These are phyloP conservation scores for Tetragonisca angustula DNA, from an alignment of 2,888 invertebrate species.

Conservation along the genomic window DNA sequence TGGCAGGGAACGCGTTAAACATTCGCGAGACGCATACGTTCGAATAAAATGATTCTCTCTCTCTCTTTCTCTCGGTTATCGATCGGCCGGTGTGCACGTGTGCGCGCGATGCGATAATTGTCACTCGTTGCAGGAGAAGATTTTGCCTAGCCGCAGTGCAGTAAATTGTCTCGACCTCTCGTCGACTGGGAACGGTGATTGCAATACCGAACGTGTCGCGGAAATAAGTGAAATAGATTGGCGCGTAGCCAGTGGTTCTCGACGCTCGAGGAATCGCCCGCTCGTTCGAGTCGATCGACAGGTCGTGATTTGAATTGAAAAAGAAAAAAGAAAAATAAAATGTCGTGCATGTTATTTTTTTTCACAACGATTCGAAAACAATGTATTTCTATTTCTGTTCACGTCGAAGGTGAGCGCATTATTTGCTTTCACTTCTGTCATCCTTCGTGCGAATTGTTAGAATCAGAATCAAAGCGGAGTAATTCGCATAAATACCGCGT, in stretches of 20 bases:
- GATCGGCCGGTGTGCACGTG: conserved; percentile 36
- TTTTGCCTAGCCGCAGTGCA: conserved; percentile 58
- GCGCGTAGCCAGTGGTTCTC: conserved; percentile 47
- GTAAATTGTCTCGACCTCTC: conserved; percentile 60
- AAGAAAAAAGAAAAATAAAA: too few relatives aligned
- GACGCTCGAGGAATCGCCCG: neutral
- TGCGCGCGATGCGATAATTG: conserved; percentile 51
- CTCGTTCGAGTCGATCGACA: too few relatives aligned
- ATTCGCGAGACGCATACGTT: conserved; percentile 17
- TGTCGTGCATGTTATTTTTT: too few relatives aligned
- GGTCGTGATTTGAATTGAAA: neutral
- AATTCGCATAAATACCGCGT: too few relatives aligned
- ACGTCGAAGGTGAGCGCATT: too few relatives aligned
- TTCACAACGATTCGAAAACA: too few relatives aligned
- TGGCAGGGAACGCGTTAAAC: neutral
- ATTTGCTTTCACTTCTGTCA: too few relatives aligned
- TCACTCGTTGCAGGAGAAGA: conserved; percentile 51
- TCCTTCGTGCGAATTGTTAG: too few relatives aligned
- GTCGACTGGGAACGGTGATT: conserved; percentile 54
- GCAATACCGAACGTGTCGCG: conserved; percentile 57
- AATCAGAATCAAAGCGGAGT: too few relatives aligned
- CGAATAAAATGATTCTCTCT: neutral
- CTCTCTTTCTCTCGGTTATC: conserved; percentile 31
- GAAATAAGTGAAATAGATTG: conserved; percentile 59
- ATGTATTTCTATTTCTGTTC: too few relatives aligned